phyloP scores from a whole-genome alignment of 2,888 invertebrate species.

The Nomada fabriciana region DNA sequence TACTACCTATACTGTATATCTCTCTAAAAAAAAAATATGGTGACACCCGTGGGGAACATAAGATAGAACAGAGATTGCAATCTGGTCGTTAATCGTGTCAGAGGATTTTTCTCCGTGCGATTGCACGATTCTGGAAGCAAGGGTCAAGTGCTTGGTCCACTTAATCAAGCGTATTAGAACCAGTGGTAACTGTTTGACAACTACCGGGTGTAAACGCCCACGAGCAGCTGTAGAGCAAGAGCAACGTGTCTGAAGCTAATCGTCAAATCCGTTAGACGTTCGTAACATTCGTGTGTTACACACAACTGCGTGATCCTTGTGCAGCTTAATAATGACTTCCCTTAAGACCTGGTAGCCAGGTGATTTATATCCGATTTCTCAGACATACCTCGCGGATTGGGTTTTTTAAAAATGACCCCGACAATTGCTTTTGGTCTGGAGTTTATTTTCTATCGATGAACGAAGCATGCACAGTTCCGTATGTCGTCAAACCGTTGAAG shows the following conservation, averaged over 20 bases:
- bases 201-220: slow-evolving; percentile 71
- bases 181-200: slow-evolving; percentile 59
- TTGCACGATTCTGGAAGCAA: slow-evolving; percentile 12
- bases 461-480: background rate
- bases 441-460: background rate
- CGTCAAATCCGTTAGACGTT: slow-evolving; percentile 68
- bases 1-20: background rate
- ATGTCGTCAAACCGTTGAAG: too few relatives aligned
- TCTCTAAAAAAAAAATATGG: slow-evolving; percentile 1
- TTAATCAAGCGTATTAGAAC: slow-evolving; percentile 61
- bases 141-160: slow-evolving; percentile 56
- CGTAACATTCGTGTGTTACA: slow-evolving; percentile 51
- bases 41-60: background rate
- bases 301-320: slow-evolving; percentile 19
- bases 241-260: slow-evolving; percentile 63
- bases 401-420: background rate
- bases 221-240: slow-evolving; percentile 62
- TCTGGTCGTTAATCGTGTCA: slow-evolving; percentile 19
- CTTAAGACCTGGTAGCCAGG: slow-evolving; percentile 23
- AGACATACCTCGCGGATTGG: slow-evolving; percentile 15
- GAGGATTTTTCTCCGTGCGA: slow-evolving; percentile 17
- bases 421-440: background rate
- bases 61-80: slow-evolving; percentile 11
- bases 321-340: slow-evolving; percentile 40
- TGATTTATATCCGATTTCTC: slow-evolving; percentile 36